Percentiles rank a stretch among this genome's conserved stretches.
Evolutionary conservation across 1,140 invertebrate genomes (phyloP).

Genomic region (Lordiphosa collinella): DNA sequence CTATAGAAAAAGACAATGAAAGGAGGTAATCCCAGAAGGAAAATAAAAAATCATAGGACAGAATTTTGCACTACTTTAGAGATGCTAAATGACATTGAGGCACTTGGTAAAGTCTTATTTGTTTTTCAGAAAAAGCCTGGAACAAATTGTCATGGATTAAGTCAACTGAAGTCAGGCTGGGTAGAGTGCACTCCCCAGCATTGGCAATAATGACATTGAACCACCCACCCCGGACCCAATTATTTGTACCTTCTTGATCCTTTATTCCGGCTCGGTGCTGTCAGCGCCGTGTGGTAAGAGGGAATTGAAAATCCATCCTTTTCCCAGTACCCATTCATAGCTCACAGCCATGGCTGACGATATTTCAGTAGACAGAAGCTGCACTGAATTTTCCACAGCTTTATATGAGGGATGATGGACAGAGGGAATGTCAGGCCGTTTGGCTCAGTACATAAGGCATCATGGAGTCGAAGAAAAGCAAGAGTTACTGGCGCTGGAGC

Average conservation of each 20-base stretch:
- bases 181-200: conserved; percentile 26
- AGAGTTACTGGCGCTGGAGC: conserved; percentile 33
- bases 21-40: conserved; percentile 14
- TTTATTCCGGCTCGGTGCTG: conserved; percentile 16
- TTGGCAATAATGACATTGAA: conserved; percentile 45
- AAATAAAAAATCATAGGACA: conserved; percentile 20
- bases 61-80: conserved; percentile 45
- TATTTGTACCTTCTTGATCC: background rate
- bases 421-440: conserved; percentile 19
- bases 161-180: conserved; percentile 43
- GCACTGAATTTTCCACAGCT: conserved; percentile 76
- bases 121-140: conserved; percentile 62
- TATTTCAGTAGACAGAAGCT: conserved; percentile 76
- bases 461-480: conserved; percentile 37
- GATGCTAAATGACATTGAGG: too few species aligned
- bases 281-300: conserved; percentile 21
- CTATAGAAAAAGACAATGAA: conserved; percentile 22
- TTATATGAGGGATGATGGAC: conserved; percentile 55
- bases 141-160: conserved; percentile 72
- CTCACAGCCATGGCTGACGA: conserved; percentile 71
- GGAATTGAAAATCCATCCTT: conserved; percentile 5
- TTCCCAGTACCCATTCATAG: conserved; percentile 63
- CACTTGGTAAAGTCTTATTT: conserved; percentile 55
- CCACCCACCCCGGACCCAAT: background rate
- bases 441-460: conserved; percentile 39